Evolutionary conservation across 2,888 invertebrate genomes (phyloP).

Genomic region (Pterobdella sp.): DNA sequence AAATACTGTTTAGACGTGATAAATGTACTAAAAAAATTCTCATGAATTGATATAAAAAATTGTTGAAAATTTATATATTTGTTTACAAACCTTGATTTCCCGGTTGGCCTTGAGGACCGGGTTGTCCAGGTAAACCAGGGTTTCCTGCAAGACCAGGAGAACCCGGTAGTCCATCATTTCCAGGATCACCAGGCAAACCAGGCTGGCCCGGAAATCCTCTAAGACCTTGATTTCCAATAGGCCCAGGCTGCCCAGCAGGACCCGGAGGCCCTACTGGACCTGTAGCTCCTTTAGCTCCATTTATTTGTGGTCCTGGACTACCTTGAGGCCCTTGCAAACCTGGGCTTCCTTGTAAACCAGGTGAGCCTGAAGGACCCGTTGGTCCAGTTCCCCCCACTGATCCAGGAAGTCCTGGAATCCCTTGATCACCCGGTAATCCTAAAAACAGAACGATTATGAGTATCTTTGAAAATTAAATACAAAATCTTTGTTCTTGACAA

Average conservation of each 20-base stretch:
- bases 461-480: not conserved
- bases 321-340: constrained; percentile 28
- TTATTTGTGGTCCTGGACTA: constrained; percentile 25
- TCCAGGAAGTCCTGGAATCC: constrained; percentile 37
- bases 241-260: constrained; percentile 29
- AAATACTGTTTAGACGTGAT: too few species aligned
- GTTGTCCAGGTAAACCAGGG: constrained; percentile 26
- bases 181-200: constrained; percentile 24
- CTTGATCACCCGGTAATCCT: constrained; percentile 45
- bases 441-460: too few species aligned
- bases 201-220: constrained; percentile 31
- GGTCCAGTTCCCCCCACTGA: constrained; percentile 30
- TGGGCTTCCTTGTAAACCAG: constrained; percentile 30
- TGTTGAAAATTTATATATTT: not conserved
- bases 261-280: constrained; percentile 31
- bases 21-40: too few species aligned
- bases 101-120: constrained; percentile 30
- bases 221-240: constrained; percentile 29
- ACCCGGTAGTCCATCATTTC: constrained; percentile 28
- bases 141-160: constrained; percentile 28
- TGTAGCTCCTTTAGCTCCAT: constrained; percentile 26
- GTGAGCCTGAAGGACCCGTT: constrained; percentile 32
- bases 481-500: not conserved
- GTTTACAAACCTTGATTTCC: constrained; percentile 30
- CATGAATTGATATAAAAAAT: too few species aligned